phyloP scores from a whole-genome alignment of 2,797 vertebrate species.

The Myotis daubentonii region DNA sequence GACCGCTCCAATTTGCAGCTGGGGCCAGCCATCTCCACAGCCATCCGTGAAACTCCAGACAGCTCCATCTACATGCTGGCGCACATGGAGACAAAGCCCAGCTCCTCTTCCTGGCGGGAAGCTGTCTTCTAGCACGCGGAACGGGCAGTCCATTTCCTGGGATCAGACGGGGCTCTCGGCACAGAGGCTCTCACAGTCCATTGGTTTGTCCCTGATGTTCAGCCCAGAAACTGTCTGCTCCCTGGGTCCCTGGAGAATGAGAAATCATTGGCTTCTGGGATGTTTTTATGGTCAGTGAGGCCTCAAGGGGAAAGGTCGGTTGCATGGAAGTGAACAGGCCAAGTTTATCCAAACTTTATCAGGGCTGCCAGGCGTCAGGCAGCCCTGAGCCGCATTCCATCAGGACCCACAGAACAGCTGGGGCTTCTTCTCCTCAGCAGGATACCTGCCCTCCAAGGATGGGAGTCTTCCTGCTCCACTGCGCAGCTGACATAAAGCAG shows the following conservation, averaged over 20 bases:
- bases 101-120: conserved; percentile 9
- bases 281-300: conserved; percentile 58
- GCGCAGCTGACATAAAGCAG: conserved; percentile 12
- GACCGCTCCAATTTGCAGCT: not conserved
- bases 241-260: conserved; percentile 51
- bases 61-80: not conserved
- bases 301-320: conserved; percentile 69
- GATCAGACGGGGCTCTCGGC: not conserved
- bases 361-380: not conserved
- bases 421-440: conserved; percentile 26
- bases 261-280: conserved; percentile 53
- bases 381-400: not conserved
- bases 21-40: not conserved
- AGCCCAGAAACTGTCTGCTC: conserved; percentile 60
- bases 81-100: not conserved
- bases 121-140: not conserved
- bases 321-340: conserved; percentile 19
- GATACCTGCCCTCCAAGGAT: not conserved
- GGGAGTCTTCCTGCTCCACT: not conserved
- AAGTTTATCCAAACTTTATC: conserved; percentile 55
- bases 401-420: not conserved
- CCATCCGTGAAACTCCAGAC: not conserved
- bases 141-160: not conserved
- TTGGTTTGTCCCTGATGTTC: conserved; percentile 24
- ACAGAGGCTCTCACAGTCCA: not conserved